These are phyloP conservation scores for Cotesia typhae DNA, from an alignment of 1,140 invertebrate genomes.

Conservation along the genomic window DNA sequence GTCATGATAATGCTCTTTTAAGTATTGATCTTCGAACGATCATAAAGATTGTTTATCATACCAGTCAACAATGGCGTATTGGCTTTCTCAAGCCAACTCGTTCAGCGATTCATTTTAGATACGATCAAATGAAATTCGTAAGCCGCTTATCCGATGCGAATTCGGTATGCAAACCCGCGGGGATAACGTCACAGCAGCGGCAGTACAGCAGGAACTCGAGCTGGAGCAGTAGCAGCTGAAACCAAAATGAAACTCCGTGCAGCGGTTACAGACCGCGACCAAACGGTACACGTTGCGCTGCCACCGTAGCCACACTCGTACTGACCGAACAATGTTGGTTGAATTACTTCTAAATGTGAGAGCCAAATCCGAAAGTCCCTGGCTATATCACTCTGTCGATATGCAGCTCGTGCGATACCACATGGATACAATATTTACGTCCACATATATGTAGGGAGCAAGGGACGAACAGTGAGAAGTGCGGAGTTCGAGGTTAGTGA, in stretches of 20 bases:
- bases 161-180: conserved; percentile 36
- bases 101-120: conserved; percentile 37
- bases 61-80: conserved; percentile 23
- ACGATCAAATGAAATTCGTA: conserved; percentile 37
- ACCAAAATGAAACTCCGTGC: conserved; percentile 31
- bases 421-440: not conserved
- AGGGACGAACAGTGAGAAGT: too few species aligned
- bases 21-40: conserved; percentile 4
- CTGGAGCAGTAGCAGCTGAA: conserved; percentile 27
- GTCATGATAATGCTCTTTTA: not conserved
- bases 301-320: conserved; percentile 29
- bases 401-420: not conserved
- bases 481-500: too few species aligned
- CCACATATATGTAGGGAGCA: too few species aligned
- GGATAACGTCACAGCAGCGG: conserved; percentile 35
- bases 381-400: not conserved
- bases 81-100: conserved; percentile 11
- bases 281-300: conserved; percentile 22
- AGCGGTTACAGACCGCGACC: conserved; percentile 18
- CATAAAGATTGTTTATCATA: conserved; percentile 33
- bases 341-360: conserved; percentile 31
- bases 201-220: too few species aligned
- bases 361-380: not conserved
- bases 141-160: conserved; percentile 38
- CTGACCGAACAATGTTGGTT: conserved; percentile 38